Evolutionary conservation across 2,797 vertebrate species (phyloP), one percentile per base, ranked within the genome.

Genomic region (Austrolebias charrua): DNA sequence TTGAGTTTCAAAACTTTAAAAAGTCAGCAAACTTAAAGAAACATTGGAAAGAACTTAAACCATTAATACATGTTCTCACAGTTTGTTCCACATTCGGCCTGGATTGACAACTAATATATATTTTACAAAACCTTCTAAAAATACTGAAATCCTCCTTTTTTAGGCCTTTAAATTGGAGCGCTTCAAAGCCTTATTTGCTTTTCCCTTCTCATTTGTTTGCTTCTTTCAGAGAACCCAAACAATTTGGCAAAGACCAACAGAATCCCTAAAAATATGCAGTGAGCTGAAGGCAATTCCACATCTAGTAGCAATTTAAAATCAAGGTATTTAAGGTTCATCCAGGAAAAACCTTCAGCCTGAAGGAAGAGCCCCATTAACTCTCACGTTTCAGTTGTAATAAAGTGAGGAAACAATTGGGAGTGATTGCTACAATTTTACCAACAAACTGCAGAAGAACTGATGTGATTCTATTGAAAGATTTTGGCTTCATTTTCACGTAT

Each of bases 101-200:
- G 20, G 9, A 18, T 18, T 60, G 35, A 61, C 45, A 60, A 57
- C 42, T 48, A 69, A 10, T 50, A 31, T 20, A 35, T 44, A 49
- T 18, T 48, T 11, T 69, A 57, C 12, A 35, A n/a, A 35, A 55
- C 60, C 55, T 61, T 45, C 24, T 2, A n/a, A 63, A 46, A 24
- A 38, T 56, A 18, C 40, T 55, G 42, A 44, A 58, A 55, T 40
- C 7, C 1, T 28, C 19, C 19, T 28, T 66, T 69, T 64, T 45
- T 19, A 73, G 57, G 60, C 18, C 45, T 64, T 63, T 29, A 60
- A 69, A 63, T 73, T 71, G 52, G 51, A 69, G 49, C 14, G 42
- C 53, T 76, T 45, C 66, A 57, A 75, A 78, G 78, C 70, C 70
- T 70, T 63, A 76, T 90, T 82, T 79, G 42, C 66, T 71, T 47